phyloP scores from a whole-genome alignment of 1,140 invertebrate genomes.

The Liolophura sinensis region DNA sequence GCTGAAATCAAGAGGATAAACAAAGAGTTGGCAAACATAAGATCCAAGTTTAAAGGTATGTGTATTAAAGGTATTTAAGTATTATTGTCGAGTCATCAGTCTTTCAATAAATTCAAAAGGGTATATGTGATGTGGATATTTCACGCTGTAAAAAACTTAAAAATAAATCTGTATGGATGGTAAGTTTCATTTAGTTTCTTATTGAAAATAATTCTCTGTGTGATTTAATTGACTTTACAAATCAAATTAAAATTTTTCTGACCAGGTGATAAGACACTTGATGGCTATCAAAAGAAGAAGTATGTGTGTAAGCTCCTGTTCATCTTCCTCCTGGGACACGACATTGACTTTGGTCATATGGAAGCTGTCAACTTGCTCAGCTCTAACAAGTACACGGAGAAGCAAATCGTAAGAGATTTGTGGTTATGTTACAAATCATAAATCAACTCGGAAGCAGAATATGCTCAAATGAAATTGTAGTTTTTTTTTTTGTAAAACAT shows the following conservation, averaged over 20 bases:
- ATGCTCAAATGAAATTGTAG: no score
- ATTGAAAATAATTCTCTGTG: background rate
- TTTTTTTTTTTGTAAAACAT: no score
- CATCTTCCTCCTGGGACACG: constrained; percentile 97
- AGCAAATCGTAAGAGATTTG: constrained; percentile 91
- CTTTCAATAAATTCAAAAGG: background rate
- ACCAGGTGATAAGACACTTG: constrained; percentile 93
- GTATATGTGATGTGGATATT: background rate
- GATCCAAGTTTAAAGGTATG: constrained; percentile 97
- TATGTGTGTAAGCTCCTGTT: constrained; percentile 99
- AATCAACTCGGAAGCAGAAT: no score
- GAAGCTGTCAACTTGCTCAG: constrained; percentile 99
- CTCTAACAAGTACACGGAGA: constrained; percentile 99
- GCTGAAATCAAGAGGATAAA: constrained; percentile 99
- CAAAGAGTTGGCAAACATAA: constrained; percentile 99
- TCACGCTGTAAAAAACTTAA: background rate
- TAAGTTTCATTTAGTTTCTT: background rate
- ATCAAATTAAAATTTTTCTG: constrained; percentile 7
- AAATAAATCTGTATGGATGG: background rate
- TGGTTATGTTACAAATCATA: no score
- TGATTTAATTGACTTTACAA: background rate
- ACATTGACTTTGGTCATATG: constrained; percentile 99
- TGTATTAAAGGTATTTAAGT: background rate
- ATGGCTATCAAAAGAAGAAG: constrained; percentile 99
- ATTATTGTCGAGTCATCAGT: no score